A percentile compares a stretch with the other conserved stretches of the same genome.
Conservation (phyloP, 1,140 invertebrate genomes). For the Diachasma alloeum region DNA sequence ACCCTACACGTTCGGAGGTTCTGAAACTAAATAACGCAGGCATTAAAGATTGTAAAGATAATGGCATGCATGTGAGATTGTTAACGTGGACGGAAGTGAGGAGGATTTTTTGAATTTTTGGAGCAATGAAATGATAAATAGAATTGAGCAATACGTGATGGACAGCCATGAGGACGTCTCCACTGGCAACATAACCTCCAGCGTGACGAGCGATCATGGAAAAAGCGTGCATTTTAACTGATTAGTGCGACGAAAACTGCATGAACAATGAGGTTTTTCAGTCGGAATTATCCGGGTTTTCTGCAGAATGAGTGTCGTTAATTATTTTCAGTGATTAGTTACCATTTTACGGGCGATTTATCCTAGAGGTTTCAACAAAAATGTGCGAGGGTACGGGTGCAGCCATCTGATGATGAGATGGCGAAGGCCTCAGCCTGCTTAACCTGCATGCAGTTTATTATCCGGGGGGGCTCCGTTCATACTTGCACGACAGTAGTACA, state of each 20-base stretch:
- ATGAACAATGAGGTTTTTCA: neutral
- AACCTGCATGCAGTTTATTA: too few relatives aligned
- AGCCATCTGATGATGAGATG: neutral
- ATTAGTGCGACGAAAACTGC: neutral
- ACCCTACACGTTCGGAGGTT: neutral
- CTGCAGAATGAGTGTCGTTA: neutral
- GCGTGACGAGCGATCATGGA: neutral
- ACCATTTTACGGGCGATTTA: conserved; percentile 10
- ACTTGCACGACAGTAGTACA: too few relatives aligned
- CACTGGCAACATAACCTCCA: neutral
- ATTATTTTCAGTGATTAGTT: neutral
- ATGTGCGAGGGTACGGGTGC: neutral
- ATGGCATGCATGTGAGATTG: too few relatives aligned
- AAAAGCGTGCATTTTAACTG: neutral
- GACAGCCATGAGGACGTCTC: neutral
- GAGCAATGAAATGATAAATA: too few relatives aligned
- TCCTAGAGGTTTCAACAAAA: neutral
- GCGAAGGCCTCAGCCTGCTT: neutral
- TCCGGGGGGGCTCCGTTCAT: too few relatives aligned
- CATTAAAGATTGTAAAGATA: too few relatives aligned
- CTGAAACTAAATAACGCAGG: neutral
- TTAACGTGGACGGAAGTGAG: too few relatives aligned
- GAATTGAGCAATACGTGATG: neutral
- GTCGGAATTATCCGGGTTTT: too few relatives aligned
- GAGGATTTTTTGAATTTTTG: too few relatives aligned